A percentile compares a stretch with the other conserved stretches of the same genome.
Conservation (phyloP, 2,113 vertebrate genomes). For the Ciconia boyciana region DNA sequence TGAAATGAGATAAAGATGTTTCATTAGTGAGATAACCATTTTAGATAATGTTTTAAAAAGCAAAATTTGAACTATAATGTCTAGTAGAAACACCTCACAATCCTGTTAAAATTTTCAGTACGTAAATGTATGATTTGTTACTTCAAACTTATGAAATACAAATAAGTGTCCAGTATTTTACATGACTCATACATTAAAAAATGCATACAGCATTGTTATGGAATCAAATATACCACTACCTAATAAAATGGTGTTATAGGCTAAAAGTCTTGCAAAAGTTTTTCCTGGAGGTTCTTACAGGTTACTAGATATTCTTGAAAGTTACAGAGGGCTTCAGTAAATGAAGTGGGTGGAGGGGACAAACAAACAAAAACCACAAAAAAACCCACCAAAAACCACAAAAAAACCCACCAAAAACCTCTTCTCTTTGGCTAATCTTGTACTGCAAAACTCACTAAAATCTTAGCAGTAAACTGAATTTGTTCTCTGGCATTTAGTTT, state of each 20-base stretch:
- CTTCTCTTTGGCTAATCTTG: neutral
- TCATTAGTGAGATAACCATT: neutral
- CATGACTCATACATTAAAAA: neutral
- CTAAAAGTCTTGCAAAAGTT: neutral
- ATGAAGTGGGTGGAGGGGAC: neutral
- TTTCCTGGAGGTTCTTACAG: neutral
- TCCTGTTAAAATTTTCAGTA: neutral
- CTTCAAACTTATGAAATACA: neutral
- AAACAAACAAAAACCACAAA: neutral
- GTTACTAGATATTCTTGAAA: neutral
- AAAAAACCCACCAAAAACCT: neutral
- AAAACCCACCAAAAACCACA: neutral
- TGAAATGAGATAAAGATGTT: neutral
- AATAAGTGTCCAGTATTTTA: neutral
- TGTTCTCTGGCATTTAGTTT: neutral
- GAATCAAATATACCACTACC: neutral
- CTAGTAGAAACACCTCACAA: neutral
- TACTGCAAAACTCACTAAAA: neutral
- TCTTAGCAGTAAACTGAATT: neutral
- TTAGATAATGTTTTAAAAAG: neutral
- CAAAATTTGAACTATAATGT: neutral
- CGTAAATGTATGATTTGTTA: neutral
- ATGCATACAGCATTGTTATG: fast-evolving
- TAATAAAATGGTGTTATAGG: neutral
- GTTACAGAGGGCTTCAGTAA: neutral